Conservation (phyloP, 2,888 invertebrate species). For the Tetropium fuscum region DNA sequence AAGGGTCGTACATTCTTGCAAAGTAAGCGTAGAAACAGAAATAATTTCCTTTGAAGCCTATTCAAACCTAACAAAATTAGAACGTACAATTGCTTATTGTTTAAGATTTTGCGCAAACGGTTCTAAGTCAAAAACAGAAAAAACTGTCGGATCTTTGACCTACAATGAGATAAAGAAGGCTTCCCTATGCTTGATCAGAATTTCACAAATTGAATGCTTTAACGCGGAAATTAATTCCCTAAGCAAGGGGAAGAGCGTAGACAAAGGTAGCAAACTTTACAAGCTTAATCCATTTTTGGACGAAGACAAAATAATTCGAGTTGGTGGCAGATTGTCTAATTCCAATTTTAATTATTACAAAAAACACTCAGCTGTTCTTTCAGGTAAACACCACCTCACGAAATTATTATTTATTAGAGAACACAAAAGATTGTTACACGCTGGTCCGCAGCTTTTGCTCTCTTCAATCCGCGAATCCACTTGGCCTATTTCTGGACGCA, state of each 20-base stretch:
- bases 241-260: neutral
- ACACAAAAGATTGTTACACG: slow-evolving; percentile 17
- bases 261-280: neutral
- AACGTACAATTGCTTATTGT: slow-evolving; percentile 3
- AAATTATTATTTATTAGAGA: slow-evolving; percentile 14
- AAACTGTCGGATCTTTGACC: slow-evolving; percentile 8
- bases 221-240: neutral
- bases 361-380: slow-evolving; percentile 17
- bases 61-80: slow-evolving; percentile 1
- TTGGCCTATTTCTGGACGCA: slow-evolving; percentile 24
- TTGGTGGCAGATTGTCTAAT: slow-evolving; percentile 25
- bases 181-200: neutral
- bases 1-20: neutral
- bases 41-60: neutral
- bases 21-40: neutral
- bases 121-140: neutral
- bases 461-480: slow-evolving; percentile 9
- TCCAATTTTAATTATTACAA: slow-evolving; percentile 18
- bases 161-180: slow-evolving; percentile 3
- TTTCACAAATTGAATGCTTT: slow-evolving; percentile 14
- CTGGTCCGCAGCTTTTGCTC: slow-evolving; percentile 17
- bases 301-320: slow-evolving; percentile 20
- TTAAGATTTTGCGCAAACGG: slow-evolving; percentile 5
- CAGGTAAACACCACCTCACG: slow-evolving; percentile 9
- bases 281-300: slow-evolving; percentile 23